Percentiles rank a stretch among this genome's conserved stretches.
These are phyloP conservation scores for Colletes latitarsis DNA, from an alignment of 1,140 invertebrate species.

Conservation along the genomic window DNA sequence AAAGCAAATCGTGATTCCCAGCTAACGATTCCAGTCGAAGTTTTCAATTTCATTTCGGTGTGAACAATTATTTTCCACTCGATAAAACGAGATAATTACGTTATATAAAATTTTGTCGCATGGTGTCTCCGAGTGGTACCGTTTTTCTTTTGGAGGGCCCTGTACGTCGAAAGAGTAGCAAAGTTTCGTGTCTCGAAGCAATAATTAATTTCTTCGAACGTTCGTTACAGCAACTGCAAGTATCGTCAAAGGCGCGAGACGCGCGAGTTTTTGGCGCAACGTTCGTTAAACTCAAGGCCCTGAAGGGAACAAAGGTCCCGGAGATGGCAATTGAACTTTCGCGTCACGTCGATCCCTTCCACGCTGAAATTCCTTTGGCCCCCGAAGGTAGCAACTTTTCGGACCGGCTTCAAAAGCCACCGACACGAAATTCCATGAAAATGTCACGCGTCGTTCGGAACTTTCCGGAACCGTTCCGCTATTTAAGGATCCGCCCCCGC, in stretches of 20 bases:
- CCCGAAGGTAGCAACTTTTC: not conserved
- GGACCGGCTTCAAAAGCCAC: not conserved
- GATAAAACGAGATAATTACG: too few relatives aligned
- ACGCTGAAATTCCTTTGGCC: constrained; percentile 10
- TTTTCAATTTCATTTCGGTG: not conserved
- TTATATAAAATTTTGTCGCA: too few relatives aligned
- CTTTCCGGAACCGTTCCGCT: not conserved
- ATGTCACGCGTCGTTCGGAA: constrained; percentile 2
- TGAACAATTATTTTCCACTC: too few relatives aligned
- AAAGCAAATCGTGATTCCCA: not conserved
- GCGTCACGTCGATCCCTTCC: constrained; percentile 41
- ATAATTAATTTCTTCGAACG: not conserved
- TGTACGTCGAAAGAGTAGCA: too few relatives aligned
- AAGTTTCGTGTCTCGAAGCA: too few relatives aligned
- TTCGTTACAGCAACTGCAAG: not conserved
- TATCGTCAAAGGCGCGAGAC: not conserved
- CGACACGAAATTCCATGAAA: constrained; percentile 18
- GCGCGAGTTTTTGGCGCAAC: constrained; percentile 7
- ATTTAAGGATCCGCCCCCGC: not conserved
- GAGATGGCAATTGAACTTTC: constrained; percentile 45
- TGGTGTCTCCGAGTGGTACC: too few relatives aligned
- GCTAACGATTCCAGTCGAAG: not conserved
- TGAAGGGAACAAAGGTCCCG: not conserved
- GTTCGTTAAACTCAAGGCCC: constrained; percentile 34
- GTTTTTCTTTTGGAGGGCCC: too few relatives aligned